These are phyloP conservation scores for Antheraea yamamai DNA, from an alignment of 2,888 invertebrate species.

Conservation along the genomic window DNA sequence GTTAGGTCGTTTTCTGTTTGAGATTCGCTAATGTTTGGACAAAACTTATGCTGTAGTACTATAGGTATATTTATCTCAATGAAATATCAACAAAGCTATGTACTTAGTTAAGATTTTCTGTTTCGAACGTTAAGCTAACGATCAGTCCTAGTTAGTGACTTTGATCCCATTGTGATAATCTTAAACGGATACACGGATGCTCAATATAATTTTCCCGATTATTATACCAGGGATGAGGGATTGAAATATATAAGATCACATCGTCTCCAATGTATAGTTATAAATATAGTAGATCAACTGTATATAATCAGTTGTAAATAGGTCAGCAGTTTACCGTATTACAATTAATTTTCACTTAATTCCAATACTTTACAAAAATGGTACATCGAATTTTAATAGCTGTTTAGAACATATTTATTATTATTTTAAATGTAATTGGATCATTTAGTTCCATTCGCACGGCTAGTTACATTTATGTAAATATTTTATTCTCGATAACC, in stretches of 20 bases:
- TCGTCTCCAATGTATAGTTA: not conserved
- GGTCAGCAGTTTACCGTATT: not conserved
- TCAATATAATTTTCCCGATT: not conserved
- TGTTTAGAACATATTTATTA: not conserved
- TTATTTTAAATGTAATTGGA: not conserved
- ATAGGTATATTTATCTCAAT: not conserved
- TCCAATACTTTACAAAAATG: conserved; percentile 9
- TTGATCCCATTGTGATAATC: conserved; percentile 6
- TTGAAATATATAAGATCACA: not conserved
- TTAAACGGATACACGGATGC: not conserved
- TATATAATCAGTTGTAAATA: conserved; percentile 5
- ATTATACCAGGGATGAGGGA: conserved; percentile 2
- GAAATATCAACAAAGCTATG: not conserved
- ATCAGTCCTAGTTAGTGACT: not conserved
- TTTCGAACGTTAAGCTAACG: not conserved
- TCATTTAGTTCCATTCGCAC: not conserved
- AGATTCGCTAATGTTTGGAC: conserved; percentile 6
- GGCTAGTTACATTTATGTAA: not conserved
- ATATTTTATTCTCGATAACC: not conserved
- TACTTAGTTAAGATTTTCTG: not conserved
- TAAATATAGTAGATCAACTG: too few species aligned
- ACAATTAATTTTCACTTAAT: conserved; percentile 19
- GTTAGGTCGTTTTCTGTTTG: not conserved
- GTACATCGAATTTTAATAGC: not conserved
- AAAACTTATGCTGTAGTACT: conserved; percentile 6